These are phyloP conservation scores for Oryctes rhinoceros DNA, from an alignment of 1,140 invertebrate genomes.

Conservation along the genomic window DNA sequence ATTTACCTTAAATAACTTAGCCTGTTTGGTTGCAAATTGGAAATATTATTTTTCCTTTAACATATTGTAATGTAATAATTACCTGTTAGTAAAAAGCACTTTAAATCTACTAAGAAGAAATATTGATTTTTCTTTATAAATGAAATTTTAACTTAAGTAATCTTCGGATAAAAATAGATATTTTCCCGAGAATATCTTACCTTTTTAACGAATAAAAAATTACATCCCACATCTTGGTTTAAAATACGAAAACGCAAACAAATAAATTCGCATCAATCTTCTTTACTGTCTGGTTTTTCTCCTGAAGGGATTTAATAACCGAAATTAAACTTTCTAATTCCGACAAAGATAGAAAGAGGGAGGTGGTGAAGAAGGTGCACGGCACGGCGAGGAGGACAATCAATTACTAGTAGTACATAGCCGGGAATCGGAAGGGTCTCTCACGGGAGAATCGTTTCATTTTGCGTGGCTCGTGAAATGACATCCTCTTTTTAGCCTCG, in stretches of 20 bases:
- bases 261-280: slow-evolving; percentile 21
- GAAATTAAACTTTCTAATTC: slow-evolving; percentile 41
- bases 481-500: slow-evolving; percentile 52
- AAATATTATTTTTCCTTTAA: too few species aligned
- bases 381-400: slow-evolving; percentile 24
- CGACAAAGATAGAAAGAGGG: slow-evolving; percentile 31
- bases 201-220: neutral
- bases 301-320: slow-evolving; percentile 36
- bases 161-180: neutral
- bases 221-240: neutral
- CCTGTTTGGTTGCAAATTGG: too few species aligned
- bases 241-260: slow-evolving; percentile 11
- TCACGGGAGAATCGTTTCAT: slow-evolving; percentile 45
- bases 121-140: too few species aligned
- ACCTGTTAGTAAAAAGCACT: too few species aligned
- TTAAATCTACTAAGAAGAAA: too few species aligned
- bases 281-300: slow-evolving; percentile 34
- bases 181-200: neutral
- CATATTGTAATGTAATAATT: too few species aligned
- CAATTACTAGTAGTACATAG: slow-evolving; percentile 39
- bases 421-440: slow-evolving; percentile 42
- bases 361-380: slow-evolving; percentile 20
- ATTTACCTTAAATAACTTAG: too few species aligned
- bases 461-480: slow-evolving; percentile 48
- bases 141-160: too few species aligned